These are phyloP conservation scores for Suillia variegata DNA, from an alignment of 2,888 invertebrate genomes.

Conservation along the genomic window DNA sequence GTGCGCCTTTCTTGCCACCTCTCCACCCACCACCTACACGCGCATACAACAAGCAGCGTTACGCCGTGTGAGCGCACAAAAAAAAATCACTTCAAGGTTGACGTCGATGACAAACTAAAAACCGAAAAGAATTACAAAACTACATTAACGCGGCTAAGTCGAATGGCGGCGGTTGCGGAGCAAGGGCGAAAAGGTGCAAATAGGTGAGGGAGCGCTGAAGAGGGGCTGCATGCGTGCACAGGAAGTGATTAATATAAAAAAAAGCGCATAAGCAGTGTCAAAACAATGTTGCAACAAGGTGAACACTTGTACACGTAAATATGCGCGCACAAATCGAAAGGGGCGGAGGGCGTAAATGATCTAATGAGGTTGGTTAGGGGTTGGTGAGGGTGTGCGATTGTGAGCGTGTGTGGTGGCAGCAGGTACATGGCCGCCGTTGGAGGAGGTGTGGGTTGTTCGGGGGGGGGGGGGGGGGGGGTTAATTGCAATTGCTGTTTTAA, in stretches of 20 bases:
- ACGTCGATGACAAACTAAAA: slow-evolving; percentile 28
- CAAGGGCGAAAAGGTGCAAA: too few relatives aligned
- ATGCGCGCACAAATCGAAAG: too few relatives aligned
- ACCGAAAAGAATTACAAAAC: slow-evolving; percentile 21
- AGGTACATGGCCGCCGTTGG: neutral
- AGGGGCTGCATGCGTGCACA: slow-evolving; percentile 11
- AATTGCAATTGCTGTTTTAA: too few relatives aligned
- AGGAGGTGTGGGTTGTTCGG: too few relatives aligned
- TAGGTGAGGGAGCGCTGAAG: neutral
- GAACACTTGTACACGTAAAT: neutral
- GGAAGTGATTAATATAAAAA: slow-evolving; percentile 27
- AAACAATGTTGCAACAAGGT: slow-evolving; percentile 6
- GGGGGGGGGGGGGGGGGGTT: too few relatives aligned
- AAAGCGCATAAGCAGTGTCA: slow-evolving; percentile 6
- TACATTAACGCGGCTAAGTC: neutral
- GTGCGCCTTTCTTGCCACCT: too few relatives aligned
- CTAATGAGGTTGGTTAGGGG: too few relatives aligned
- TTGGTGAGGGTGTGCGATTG: neutral
- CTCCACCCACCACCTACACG: too few relatives aligned
- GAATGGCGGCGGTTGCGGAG: neutral
- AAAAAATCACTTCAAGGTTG: slow-evolving; percentile 24
- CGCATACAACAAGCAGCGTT: too few relatives aligned
- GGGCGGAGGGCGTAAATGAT: too few relatives aligned
- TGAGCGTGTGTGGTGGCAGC: neutral
- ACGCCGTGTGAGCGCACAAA: too few relatives aligned